These are phyloP conservation scores for Marasmarcha lunaedactyla DNA, from an alignment of 2,888 invertebrate genomes.

Conservation along the genomic window DNA sequence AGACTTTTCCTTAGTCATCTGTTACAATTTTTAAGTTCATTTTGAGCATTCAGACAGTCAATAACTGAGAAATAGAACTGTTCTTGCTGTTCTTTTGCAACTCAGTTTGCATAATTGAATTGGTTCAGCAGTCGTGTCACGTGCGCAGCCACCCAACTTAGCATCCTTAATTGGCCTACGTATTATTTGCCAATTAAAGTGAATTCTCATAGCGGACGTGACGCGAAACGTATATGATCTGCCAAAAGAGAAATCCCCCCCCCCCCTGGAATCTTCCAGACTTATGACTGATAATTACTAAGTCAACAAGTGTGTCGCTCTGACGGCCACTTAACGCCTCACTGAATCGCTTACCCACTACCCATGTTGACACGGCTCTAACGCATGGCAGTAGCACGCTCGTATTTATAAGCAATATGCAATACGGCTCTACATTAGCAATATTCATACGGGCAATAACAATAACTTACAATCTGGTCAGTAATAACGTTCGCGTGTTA, in stretches of 20 bases:
- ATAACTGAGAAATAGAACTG: constrained; percentile 26
- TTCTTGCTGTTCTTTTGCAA: constrained; percentile 46
- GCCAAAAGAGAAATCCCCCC: constrained; percentile 19
- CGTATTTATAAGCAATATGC: not conserved
- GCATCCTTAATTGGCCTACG: constrained; percentile 70
- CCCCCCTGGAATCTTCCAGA: constrained; percentile 28
- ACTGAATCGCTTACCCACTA: constrained; percentile 20
- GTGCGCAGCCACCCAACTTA: constrained; percentile 63
- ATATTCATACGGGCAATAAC: constrained; percentile 1
- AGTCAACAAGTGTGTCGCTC: constrained; percentile 13
- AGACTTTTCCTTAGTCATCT: not conserved
- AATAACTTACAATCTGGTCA: not conserved
- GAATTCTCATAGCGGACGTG: constrained; percentile 67
- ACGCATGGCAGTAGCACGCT: constrained; percentile 21
- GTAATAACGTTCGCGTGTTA: not conserved
- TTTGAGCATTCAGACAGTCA: constrained; percentile 21
- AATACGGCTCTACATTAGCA: constrained; percentile 13
- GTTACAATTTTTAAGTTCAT: not conserved
- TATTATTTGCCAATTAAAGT: constrained; percentile 72
- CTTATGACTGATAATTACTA: constrained; percentile 38
- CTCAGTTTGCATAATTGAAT: constrained; percentile 68
- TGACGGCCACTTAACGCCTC: constrained; percentile 8
- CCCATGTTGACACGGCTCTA: constrained; percentile 23
- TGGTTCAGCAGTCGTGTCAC: constrained; percentile 61
- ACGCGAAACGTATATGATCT: constrained; percentile 58